Evolutionary conservation across 2,888 invertebrate genomes (phyloP).

Genomic region (Archips xylosteana): DNA sequence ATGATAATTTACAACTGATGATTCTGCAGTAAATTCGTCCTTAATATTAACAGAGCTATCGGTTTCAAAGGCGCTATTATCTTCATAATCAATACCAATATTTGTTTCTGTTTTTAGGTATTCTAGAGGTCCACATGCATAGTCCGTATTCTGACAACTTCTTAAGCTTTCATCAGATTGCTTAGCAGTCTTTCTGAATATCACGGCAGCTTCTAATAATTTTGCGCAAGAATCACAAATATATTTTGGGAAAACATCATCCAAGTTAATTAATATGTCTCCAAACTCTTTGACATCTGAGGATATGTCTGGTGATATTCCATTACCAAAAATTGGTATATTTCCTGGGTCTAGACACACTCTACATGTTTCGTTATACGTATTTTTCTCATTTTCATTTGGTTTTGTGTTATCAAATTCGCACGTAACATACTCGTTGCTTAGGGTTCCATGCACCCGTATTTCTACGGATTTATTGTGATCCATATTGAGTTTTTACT

Average conservation of each 20-base stretch:
- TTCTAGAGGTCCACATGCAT: neutral
- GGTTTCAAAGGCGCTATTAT: neutral
- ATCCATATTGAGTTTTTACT: conserved; percentile 7
- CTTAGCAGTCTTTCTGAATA: conserved; percentile 42
- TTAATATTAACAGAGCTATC: conserved; percentile 11
- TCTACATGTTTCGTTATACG: conserved; percentile 14
- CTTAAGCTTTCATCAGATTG: conserved; percentile 34
- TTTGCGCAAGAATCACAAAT: conserved; percentile 41
- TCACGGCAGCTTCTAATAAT: conserved; percentile 39
- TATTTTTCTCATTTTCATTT: neutral
- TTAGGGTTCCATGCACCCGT: neutral
- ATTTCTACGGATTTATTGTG: neutral
- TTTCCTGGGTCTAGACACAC: conserved; percentile 22
- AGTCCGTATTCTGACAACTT: neutral
- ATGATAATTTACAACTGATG: conserved; percentile 4
- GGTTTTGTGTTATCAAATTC: neutral
- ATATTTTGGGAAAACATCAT: conserved; percentile 38
- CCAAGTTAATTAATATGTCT: conserved; percentile 14
- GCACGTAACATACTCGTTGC: conserved; percentile 3
- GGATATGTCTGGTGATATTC: conserved; percentile 9
- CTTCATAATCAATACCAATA: neutral
- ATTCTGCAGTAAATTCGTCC: conserved; percentile 25
- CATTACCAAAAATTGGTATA: conserved; percentile 28
- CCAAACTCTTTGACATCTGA: conserved; percentile 25
- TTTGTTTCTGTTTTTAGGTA: conserved; percentile 10